Evolutionary conservation across 2,888 invertebrate genomes (phyloP), one percentile per base, ranked within the genome.

Genomic region (Argyresthia goedartella): DNA sequence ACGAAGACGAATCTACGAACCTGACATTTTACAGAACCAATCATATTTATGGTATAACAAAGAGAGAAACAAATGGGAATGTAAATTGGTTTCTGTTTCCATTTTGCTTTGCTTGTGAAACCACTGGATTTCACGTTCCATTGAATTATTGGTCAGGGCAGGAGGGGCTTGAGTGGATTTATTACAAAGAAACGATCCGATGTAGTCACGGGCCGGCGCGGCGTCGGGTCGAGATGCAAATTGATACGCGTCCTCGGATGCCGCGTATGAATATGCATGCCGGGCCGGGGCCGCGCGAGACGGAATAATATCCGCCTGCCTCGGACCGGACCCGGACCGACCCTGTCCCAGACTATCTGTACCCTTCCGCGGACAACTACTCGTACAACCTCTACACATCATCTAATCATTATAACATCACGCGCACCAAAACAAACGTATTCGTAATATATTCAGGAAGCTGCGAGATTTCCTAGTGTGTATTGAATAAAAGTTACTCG

Each of bases 201-300:
- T 73, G 72, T 75, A 73, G 72, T 52, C 67, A 64, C 63, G 67
- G 67, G 67, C 63, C 3, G 25, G 25, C 25, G 25, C 66, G 69
- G 67, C 61, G 62, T 59, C 55, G 72, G 77, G 79, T 76, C 74
- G 73, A 66, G 68, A 86, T 86, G 84, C 78, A 85, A 86, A 85
- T 86, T 79, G 82, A 84, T 84, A 85, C 80, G 77, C 77, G 82
- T 69, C 73, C 76, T 74, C 69, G 77, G 76, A 77, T 73, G 72
- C 71, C 65, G 65, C 64, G 60, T 73, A 84, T 85, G 84, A 85
- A 86, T 86, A 86, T 86, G 81, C 81, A 86, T 82, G 73, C 65
- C 56, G 60, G 63, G 68, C 64, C 68, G 66, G 65, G 67, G 66
- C 75, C 70, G 64, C 25, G 25, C 25, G 25, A 25, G 25, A 68